Base-by-base conservation (phyloP, 2,113 vertebrate species). In the Pimephales promelas region DNA sequence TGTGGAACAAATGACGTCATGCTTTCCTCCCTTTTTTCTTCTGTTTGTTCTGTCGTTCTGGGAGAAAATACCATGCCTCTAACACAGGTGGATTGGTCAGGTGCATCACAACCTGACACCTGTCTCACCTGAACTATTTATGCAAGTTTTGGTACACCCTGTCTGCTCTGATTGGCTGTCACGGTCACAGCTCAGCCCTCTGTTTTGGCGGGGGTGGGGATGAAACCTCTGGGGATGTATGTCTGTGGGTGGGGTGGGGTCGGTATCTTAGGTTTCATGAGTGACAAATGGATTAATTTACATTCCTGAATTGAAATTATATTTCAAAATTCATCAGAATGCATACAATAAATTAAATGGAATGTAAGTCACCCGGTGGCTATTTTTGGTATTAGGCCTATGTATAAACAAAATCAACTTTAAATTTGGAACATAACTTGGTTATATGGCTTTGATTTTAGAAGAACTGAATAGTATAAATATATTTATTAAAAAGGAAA, bases 1-100 rank as follows among this genome's bases (percentile, higher is more conserved):
- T 92, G 94, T 0, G 93, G 94, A 57, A 96, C 93, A 28, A 96
- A 97, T 88, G 96, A 96, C 86, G 95, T 96, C 97, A 98, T 98
- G 88, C 81, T 94, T 86, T 66, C 40, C 68, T 40, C 64, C 31
- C 31, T 82, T 78, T 49, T 26, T 49, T 70, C 49, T 47, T 24
- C 47, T 45, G 16, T 71, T 20, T 10, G 54, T 79, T 82, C 57
- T 34, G 34, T 18, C 5, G 54, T 79, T 83, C 64, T 34, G 36
- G 80, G 14, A 36, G 56, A 28, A 73, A 84, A 26, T 14, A 34
- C 45, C n/a, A 20, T 34, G 47, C 74, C 66, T 84, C 59, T 52
- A 57, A 76, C 80, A 71, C 82, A 79, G 56, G 72, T 71, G 62
- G 61, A 81, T 72, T 52, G 78, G 79, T 84, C 85, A 86, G 83